These are phyloP conservation scores for Semnornis frantzii DNA, from an alignment of 2,113 vertebrate species.

Conservation along the genomic window DNA sequence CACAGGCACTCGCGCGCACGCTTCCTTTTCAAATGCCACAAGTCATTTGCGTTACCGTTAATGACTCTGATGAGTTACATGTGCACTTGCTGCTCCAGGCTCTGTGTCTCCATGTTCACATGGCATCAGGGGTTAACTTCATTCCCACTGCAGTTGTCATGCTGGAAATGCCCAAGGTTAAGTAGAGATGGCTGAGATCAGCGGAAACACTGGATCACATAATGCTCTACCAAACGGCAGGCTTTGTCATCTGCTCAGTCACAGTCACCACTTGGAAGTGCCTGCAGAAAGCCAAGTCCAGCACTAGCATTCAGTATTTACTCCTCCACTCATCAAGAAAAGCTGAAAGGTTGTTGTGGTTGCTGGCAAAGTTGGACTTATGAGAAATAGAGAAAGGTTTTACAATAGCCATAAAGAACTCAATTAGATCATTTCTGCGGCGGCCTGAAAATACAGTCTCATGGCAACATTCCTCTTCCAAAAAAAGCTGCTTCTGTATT, in stretches of 20 bases:
- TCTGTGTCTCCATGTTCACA: not conserved
- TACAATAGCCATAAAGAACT: not conserved
- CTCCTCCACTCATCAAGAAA: not conserved
- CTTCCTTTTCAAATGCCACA: conserved; percentile 39
- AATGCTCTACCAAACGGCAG: not conserved
- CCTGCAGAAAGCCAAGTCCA: not conserved
- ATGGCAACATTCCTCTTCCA: not conserved
- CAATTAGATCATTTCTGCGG: not conserved
- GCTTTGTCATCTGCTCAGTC: not conserved
- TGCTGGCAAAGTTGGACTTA: not conserved
- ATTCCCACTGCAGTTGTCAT: not conserved
- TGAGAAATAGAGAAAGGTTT: not conserved
- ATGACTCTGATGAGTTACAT: conserved; percentile 42
- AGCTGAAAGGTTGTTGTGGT: not conserved
- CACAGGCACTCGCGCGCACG: not conserved
- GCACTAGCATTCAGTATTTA: not conserved
- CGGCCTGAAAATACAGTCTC: not conserved
- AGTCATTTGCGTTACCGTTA: conserved; percentile 38
- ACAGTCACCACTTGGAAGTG: not conserved
- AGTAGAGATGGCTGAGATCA: not conserved
- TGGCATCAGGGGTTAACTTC: not conserved
- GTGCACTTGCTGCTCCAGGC: not conserved
- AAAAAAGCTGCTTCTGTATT: not conserved
- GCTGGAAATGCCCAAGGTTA: not conserved
- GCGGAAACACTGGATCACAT: not conserved